A percentile compares a stretch with the other conserved stretches of the same genome.
phyloP scores from a whole-genome alignment of 1,140 invertebrate genomes.

The Aphelenchoides besseyi region DNA sequence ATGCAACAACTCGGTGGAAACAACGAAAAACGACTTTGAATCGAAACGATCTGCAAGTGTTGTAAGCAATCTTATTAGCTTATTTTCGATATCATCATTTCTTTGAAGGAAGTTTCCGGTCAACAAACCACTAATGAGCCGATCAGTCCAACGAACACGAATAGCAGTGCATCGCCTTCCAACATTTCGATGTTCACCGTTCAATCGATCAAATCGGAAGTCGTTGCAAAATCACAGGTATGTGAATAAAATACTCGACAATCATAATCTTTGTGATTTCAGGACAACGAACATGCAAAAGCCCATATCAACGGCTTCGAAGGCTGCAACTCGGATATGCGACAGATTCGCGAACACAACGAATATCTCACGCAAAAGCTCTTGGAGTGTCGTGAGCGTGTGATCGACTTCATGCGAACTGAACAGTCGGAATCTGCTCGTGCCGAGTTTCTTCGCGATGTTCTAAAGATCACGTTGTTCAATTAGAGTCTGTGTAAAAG shows the following conservation, averaged over 20 bases:
- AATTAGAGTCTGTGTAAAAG: no score
- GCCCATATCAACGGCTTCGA: not conserved
- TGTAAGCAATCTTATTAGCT: not conserved
- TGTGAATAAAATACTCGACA: not conserved
- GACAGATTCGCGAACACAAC: not conserved
- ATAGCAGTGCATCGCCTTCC: not conserved
- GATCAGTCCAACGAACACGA: slow-evolving; percentile 1
- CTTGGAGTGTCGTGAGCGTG: not conserved
- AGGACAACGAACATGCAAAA: not conserved
- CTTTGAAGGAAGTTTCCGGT: not conserved
- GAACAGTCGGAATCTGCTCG: not conserved
- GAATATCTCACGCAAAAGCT: not conserved
- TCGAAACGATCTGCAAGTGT: not conserved
- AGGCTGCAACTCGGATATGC: not conserved
- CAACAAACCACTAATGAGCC: not conserved
- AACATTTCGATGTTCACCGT: not conserved
- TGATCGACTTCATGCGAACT: not conserved
- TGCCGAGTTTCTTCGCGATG: not conserved
- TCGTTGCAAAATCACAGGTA: not conserved
- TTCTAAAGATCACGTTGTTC: not conserved
- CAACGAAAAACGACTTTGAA: not conserved
- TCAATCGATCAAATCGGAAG: not conserved
- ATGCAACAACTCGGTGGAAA: not conserved
- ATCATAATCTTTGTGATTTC: not conserved
- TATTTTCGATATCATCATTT: not conserved